These are phyloP conservation scores for Neocloeon triangulifer DNA, from an alignment of 1,140 invertebrate genomes.

Conservation along the genomic window DNA sequence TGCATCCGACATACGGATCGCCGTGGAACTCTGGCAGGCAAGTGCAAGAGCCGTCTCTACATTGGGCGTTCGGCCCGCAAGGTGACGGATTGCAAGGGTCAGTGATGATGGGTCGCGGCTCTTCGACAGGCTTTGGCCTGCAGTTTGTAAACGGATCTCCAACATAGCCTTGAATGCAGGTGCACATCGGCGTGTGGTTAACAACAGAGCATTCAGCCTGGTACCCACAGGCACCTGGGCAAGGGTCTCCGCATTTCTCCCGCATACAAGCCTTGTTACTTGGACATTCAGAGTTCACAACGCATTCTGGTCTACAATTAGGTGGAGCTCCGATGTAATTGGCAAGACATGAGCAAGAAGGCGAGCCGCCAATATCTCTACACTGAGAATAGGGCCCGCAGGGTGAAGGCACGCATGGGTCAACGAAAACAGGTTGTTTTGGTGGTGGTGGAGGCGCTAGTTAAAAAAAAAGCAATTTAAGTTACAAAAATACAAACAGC, in stretches of 20 bases:
- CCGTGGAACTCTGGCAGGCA: constrained; percentile 35
- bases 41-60: constrained; percentile 16
- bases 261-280: constrained; percentile 24
- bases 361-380: constrained; percentile 21
- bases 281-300: constrained; percentile 29
- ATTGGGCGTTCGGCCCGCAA: constrained; percentile 35
- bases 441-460: neutral
- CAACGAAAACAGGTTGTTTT: neutral
- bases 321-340: constrained; percentile 29
- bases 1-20: constrained; percentile 44
- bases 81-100: constrained; percentile 24
- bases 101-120: constrained; percentile 12
- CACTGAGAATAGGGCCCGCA: constrained; percentile 34
- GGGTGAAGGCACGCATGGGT: constrained; percentile 34
- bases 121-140: constrained; percentile 11
- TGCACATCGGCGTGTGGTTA: constrained; percentile 28
- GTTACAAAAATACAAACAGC: no score
- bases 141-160: constrained; percentile 33
- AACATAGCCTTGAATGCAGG: constrained; percentile 23
- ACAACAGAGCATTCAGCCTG: constrained; percentile 24
- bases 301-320: constrained; percentile 30
- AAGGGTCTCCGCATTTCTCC: constrained; percentile 24
- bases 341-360: constrained; percentile 21
- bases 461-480: no score
- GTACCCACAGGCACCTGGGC: constrained; percentile 25